A percentile compares a stretch with the other conserved stretches of the same genome.
Conservation (phyloP, 1,140 invertebrate genomes). For the Lerema accius region DNA sequence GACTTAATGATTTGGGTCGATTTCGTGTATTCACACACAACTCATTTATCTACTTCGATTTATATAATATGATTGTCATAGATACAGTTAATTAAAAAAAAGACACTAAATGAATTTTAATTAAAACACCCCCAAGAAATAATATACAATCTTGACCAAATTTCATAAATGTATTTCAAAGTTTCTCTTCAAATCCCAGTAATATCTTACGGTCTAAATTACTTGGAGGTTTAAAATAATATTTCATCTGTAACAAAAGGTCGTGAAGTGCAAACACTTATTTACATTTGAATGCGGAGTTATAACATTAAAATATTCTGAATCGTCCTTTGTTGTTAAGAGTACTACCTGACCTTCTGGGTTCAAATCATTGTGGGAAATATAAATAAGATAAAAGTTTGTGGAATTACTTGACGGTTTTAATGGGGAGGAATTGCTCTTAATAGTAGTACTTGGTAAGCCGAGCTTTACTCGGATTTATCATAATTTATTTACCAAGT, state of each 20-base stretch:
- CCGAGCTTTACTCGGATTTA: too few species aligned
- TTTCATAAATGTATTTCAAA: conserved; percentile 29
- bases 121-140: too few species aligned
- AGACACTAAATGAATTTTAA: too few species aligned
- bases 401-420: neutral
- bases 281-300: conserved; percentile 30
- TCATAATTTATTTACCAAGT: too few species aligned
- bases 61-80: too few species aligned
- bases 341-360: conserved; percentile 1
- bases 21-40: too few species aligned
- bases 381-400: neutral
- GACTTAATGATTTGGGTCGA: too few species aligned
- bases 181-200: conserved; percentile 17
- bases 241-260: conserved; percentile 29
- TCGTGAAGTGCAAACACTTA: conserved; percentile 31
- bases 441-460: too few species aligned
- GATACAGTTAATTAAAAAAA: too few species aligned
- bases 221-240: conserved; percentile 30
- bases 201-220: conserved; percentile 31
- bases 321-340: conserved; percentile 23
- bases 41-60: too few species aligned
- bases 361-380: conserved; percentile 2
- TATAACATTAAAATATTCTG: conserved; percentile 33
- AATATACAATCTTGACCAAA: conserved; percentile 1
- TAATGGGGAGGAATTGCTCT: too few species aligned